Base-by-base conservation (phyloP, 2,113 vertebrate species). In the Myiozetetes cayanensis region DNA sequence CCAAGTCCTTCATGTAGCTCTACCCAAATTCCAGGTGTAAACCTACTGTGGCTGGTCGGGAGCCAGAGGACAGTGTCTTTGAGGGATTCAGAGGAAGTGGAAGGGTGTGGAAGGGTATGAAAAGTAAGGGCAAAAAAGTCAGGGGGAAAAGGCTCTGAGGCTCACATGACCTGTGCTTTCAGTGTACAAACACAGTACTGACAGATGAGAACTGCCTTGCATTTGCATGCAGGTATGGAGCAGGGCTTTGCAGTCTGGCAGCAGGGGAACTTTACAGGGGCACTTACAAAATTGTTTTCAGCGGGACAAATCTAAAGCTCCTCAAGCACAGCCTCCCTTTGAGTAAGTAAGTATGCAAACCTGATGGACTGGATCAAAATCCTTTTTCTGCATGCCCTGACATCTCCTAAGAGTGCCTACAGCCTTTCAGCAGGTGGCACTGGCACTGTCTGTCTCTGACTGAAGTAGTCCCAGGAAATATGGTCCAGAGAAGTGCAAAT, bases 381-480 rank as follows among this genome's bases (percentile, higher is more conserved):
- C 58, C 16, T 30, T 62, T 41, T 70, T 61, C 52, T 56, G 33
- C 23, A 14, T 21, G 31, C 3, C 30, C 20, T 76, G 58, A 30
- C 25, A 11, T n/a, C 17, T 83, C 49, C 24, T 44, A 37, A 41
- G 33, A 50, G 52, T 43, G 18, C 50, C 46, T 55, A 15, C 28
- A 84, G 44, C 46, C 74, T 52, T 87, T 93, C 91, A 85, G 41
- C 63, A 85, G 68, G 63, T 93, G 91, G 78, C 87, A 90, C 74
- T 56, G 52, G 46, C 74, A 85, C 43, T 25, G 43, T 68, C 27
- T 81, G 65, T 91, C 59, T 43, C 47, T 6, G 2, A 8, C 19
- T n/a, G 23, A 67, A 46, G 41, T 55, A 12, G 5, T 41, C 46
- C 52, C 30, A 55, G 43, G 56, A 67, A 85, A 27, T 15, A 49